Evolutionary conservation across 2,797 vertebrate species (phyloP).

Genomic region (Parotocinclus haroldoi): DNA sequence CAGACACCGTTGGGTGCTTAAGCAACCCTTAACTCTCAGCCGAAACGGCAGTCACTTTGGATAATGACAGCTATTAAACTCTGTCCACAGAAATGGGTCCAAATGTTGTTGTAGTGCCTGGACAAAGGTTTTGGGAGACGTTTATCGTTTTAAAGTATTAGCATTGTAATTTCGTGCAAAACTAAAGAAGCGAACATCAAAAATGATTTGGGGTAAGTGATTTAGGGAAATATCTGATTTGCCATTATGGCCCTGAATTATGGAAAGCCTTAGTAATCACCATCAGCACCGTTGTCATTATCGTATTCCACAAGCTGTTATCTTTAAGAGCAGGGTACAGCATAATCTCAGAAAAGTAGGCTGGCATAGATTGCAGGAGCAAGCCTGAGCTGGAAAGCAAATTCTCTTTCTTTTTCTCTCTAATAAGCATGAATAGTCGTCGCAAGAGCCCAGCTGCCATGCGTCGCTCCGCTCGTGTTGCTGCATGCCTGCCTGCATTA

Average conservation of each 20-base stretch:
- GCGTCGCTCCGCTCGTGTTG: constrained; percentile 4
- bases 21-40: too few species aligned
- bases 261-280: not conserved
- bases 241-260: not conserved
- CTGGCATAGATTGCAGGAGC: constrained; percentile 9
- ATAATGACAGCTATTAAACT: too few species aligned
- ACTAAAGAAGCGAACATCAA: too few species aligned
- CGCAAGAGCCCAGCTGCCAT: not conserved
- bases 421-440: constrained; percentile 3
- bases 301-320: not conserved
- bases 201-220: too few species aligned
- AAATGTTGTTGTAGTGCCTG: too few species aligned
- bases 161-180: too few species aligned
- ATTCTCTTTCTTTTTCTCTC: constrained; percentile 4
- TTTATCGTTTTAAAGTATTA: too few species aligned
- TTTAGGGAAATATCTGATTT: too few species aligned
- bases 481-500: constrained; percentile 1
- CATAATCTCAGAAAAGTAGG: not conserved
- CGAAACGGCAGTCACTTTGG: too few species aligned
- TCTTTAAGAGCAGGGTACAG: not conserved
- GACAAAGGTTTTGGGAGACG: too few species aligned
- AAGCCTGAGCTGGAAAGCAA: constrained; percentile 19
- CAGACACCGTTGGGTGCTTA: too few species aligned
- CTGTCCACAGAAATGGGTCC: too few species aligned
- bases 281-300: not conserved